phyloP scores from a whole-genome alignment of 2,888 invertebrate species.

The Ceriagrion tenellum region DNA sequence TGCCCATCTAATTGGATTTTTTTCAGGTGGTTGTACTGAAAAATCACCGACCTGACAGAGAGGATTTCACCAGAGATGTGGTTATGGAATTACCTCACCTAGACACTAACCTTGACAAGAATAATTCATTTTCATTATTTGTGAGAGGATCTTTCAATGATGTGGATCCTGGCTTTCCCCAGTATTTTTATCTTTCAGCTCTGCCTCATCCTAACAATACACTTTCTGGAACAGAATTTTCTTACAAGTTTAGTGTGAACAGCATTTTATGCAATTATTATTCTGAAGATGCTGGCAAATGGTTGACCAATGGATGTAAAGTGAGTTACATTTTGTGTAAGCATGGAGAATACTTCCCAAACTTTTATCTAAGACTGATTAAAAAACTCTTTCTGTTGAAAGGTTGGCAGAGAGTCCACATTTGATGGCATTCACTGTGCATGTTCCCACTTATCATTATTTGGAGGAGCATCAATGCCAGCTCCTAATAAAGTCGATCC shows the following conservation, averaged over 20 bases:
- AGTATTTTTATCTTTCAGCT: constrained; percentile 29
- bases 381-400: neutral
- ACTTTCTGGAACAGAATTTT: neutral
- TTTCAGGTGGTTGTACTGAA: neutral
- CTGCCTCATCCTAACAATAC: neutral
- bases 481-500: constrained; percentile 45
- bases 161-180: neutral
- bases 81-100: neutral
- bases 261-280: neutral
- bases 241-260: constrained; percentile 8
- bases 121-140: neutral
- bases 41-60: neutral
- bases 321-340: neutral
- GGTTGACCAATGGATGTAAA: constrained; percentile 38
- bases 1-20: neutral
- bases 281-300: neutral
- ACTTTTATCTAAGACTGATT: neutral
- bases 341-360: no score
- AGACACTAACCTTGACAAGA: neutral
- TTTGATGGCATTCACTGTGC: neutral
- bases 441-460: constrained; percentile 41
- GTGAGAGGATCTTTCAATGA: constrained; percentile 31
- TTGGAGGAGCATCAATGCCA: neutral
- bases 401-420: constrained; percentile 27
- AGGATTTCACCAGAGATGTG: neutral